phyloP scores from a whole-genome alignment of 2,888 invertebrate genomes.

The Pomacea canaliculata region DNA sequence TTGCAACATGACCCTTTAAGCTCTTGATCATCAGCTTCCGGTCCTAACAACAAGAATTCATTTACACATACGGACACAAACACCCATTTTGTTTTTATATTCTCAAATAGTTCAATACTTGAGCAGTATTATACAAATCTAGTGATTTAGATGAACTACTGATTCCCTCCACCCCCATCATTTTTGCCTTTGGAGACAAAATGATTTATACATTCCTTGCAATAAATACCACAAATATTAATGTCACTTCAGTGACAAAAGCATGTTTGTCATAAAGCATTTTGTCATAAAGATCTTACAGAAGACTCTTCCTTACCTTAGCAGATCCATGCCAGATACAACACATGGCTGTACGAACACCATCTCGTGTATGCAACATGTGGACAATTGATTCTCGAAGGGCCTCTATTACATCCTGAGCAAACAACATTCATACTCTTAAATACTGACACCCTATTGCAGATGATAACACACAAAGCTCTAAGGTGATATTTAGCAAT shows the following conservation, averaged over 20 bases:
- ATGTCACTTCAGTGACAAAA: no score
- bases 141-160: no score
- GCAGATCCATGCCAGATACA: slow-evolving; percentile 86
- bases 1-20: slow-evolving; percentile 85
- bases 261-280: no score
- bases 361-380: slow-evolving; percentile 83
- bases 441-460: background rate
- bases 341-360: slow-evolving; percentile 83
- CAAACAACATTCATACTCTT: background rate
- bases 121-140: no score
- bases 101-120: background rate
- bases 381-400: slow-evolving; percentile 79
- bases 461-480: no score
- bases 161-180: no score
- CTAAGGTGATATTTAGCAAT: no score
- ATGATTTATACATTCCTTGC: no score
- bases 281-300: no score
- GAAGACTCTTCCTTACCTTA: slow-evolving; percentile 65
- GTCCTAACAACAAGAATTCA: slow-evolving; percentile 71
- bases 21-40: slow-evolving; percentile 83
- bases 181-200: no score
- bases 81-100: background rate
- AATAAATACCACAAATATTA: no score
- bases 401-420: slow-evolving; percentile 81
- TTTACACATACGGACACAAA: background rate